phyloP scores from a whole-genome alignment of 2,888 invertebrate genomes.

The Hofmannophila pseudospretella region DNA sequence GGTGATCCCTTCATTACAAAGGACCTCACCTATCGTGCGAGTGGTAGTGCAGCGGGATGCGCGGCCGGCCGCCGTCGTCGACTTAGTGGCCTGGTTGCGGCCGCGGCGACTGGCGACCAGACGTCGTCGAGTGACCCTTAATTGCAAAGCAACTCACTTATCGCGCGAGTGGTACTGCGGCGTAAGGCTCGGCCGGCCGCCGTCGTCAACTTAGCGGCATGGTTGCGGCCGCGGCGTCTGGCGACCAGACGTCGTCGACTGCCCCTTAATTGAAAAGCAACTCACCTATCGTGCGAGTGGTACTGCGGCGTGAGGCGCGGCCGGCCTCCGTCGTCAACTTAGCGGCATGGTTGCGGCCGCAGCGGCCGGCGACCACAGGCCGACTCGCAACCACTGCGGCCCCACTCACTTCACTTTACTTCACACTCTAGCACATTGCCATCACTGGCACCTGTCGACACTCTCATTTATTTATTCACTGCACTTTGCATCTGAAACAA shows the following conservation, averaged over 20 bases:
- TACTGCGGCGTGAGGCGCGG: constrained; percentile 70
- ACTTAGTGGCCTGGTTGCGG: constrained; percentile 62
- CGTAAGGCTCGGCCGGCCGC: constrained; percentile 67
- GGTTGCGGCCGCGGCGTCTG: constrained; percentile 30
- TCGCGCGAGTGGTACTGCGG: constrained; percentile 53
- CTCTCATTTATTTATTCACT: constrained; percentile 36
- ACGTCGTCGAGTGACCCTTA: constrained; percentile 13
- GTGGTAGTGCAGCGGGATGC: constrained; percentile 67
- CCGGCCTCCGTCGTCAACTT: constrained; percentile 70
- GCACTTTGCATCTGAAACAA: constrained; percentile 58
- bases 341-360: constrained; percentile 51
- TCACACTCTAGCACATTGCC: constrained; percentile 30
- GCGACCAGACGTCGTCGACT: constrained; percentile 14
- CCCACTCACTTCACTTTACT: constrained; percentile 20
- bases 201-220: constrained; percentile 72
- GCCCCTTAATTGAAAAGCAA: background rate
- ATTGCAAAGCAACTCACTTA: too few species aligned
- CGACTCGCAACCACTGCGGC: constrained; percentile 22
- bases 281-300: constrained; percentile 55
- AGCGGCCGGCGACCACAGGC: constrained; percentile 26
- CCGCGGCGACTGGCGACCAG: constrained; percentile 29
- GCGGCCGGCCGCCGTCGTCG: constrained; percentile 69
- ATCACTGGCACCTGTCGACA: constrained; percentile 26
- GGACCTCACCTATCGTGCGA: too few species aligned
- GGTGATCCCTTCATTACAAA: too few species aligned